These are phyloP conservation scores for Oscheius sp. DNA, from an alignment of 1,140 invertebrate genomes.

Conservation along the genomic window DNA sequence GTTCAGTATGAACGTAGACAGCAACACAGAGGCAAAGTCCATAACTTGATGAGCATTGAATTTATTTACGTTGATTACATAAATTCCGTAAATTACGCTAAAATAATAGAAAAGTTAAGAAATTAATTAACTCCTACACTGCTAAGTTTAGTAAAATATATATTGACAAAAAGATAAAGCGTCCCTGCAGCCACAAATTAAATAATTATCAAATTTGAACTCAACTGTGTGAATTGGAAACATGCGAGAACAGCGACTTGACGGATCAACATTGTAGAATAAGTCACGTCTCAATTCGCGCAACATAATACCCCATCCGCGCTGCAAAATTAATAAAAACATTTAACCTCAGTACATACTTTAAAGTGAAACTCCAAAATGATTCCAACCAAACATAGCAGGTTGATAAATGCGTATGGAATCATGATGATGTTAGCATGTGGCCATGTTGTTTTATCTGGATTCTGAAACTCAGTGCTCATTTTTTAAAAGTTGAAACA, in stretches of 20 bases:
- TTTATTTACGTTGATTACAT: slow-evolving; percentile 68
- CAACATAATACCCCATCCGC: slow-evolving; percentile 15
- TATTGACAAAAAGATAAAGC: slow-evolving; percentile 63
- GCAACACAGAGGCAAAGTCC: slow-evolving; percentile 78
- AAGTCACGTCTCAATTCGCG: slow-evolving; percentile 51
- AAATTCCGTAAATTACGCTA: slow-evolving; percentile 72
- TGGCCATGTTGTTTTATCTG: slow-evolving; percentile 71
- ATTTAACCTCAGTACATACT: slow-evolving; percentile 72
- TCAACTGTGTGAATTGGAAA: slow-evolving; percentile 60
- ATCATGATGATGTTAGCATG: slow-evolving; percentile 79
- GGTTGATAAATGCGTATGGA: slow-evolving; percentile 73
- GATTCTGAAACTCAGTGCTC: too few species aligned
- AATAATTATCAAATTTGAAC: too few species aligned
- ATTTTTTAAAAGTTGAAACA: too few species aligned
- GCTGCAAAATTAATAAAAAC: slow-evolving; percentile 15
- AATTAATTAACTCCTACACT: slow-evolving; percentile 64
- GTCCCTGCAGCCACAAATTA: too few species aligned
- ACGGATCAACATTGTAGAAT: slow-evolving; percentile 64
- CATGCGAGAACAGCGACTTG: slow-evolving; percentile 32
- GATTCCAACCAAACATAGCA: slow-evolving; percentile 71
- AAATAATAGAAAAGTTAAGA: slow-evolving; percentile 35
- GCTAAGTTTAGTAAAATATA: slow-evolving; percentile 76
- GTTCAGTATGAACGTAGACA: slow-evolving; percentile 80
- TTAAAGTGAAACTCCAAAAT: slow-evolving; percentile 82
- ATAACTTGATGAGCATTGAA: slow-evolving; percentile 70